Percentiles rank a stretch among this genome's conserved stretches.
Evolutionary conservation across 2,888 invertebrate genomes (phyloP).

Genomic region (Plebejus melissa): DNA sequence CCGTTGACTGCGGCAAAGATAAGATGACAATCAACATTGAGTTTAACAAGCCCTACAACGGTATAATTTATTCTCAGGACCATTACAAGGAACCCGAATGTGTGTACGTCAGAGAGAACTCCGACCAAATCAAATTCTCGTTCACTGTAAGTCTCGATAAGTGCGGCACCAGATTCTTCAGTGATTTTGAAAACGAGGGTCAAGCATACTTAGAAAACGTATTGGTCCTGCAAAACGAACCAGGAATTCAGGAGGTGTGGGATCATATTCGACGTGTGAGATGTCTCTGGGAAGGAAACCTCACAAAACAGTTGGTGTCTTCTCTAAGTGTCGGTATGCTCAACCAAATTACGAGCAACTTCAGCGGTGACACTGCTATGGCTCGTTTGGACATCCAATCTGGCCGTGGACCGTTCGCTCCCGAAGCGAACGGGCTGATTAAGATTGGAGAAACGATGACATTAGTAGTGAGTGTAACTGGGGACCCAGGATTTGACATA

Average conservation of each 20-base stretch:
- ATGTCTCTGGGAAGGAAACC: conserved; percentile 89
- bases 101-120: conserved; percentile 85
- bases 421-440: conserved; percentile 86
- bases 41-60: conserved; percentile 87
- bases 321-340: conserved; percentile 88
- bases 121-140: conserved; percentile 83
- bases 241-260: conserved; percentile 88
- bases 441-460: conserved; percentile 91
- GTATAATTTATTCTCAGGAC: conserved; percentile 90
- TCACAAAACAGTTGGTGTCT: conserved; percentile 86
- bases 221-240: conserved; percentile 87
- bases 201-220: conserved; percentile 90
- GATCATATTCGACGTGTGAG: conserved; percentile 87
- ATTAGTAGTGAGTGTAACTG: conserved; percentile 87
- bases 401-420: conserved; percentile 88
- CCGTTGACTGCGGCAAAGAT: conserved; percentile 88
- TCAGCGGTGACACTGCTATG: conserved; percentile 90
- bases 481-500: conserved; percentile 88
- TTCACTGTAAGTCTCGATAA: conserved; percentile 87
- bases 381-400: conserved; percentile 87
- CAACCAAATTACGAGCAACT: conserved; percentile 88
- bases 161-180: conserved; percentile 89
- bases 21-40: conserved; percentile 90
- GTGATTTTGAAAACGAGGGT: conserved; percentile 86
- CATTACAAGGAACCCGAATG: conserved; percentile 83